These are phyloP conservation scores for Megaustenia siamemsis DNA, from an alignment of 2,888 invertebrate species.

Conservation along the genomic window DNA sequence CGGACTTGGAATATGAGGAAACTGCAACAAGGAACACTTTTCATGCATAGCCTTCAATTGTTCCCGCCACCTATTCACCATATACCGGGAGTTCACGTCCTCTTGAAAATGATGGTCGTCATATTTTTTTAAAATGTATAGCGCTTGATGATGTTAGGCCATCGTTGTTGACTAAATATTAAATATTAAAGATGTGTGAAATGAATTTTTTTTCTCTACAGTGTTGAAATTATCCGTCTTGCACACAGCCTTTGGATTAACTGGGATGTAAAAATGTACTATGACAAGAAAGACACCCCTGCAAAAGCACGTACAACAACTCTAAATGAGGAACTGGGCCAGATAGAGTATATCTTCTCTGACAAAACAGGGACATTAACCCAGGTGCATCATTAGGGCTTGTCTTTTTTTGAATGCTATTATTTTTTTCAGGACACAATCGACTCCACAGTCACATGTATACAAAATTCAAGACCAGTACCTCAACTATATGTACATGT, in stretches of 20 bases:
- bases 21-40: too few relatives aligned
- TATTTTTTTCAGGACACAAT: too few relatives aligned
- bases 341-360: conserved; percentile 99
- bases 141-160: too few relatives aligned
- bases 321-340: conserved; percentile 98
- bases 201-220: conserved; percentile 66
- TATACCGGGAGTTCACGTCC: too few relatives aligned
- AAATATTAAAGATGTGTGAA: not conserved
- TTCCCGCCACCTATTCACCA: too few relatives aligned
- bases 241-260: conserved; percentile 99
- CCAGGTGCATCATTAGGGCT: conserved; percentile 81
- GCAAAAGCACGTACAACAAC: conserved; percentile 98
- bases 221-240: conserved; percentile 94
- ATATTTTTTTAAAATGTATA: too few relatives aligned
- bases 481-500: too few relatives aligned
- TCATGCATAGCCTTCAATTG: too few relatives aligned
- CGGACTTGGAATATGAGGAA: too few relatives aligned
- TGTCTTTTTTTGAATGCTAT: not conserved
- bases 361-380: conserved; percentile 99
- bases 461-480: too few relatives aligned
- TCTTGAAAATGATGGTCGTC: too few relatives aligned
- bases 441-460: too few relatives aligned
- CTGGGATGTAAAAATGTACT: conserved; percentile 99
- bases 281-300: conserved; percentile 91
- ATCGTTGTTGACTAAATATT: not conserved